These are phyloP conservation scores for Enteromius fasciolatus DNA, from an alignment of 2,797 vertebrate genomes.

Conservation along the genomic window DNA sequence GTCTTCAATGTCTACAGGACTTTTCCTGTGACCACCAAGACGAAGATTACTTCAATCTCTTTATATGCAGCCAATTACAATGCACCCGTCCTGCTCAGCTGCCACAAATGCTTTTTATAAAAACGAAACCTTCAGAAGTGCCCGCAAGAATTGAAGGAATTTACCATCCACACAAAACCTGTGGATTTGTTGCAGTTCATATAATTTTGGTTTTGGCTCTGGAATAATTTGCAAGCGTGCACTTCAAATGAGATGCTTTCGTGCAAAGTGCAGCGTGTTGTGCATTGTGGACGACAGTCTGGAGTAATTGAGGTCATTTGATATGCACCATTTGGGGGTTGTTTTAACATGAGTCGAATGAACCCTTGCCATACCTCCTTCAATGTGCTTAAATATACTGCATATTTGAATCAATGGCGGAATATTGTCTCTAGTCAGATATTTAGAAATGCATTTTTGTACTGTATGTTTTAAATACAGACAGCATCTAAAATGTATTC, in stretches of 20 bases:
- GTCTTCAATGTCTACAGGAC: constrained; percentile 53
- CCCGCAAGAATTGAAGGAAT: constrained; percentile 85
- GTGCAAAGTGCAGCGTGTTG: constrained; percentile 67
- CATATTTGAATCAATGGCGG: constrained; percentile 4
- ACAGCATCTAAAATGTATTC: background rate
- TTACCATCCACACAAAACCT: constrained; percentile 77
- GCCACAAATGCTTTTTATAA: constrained; percentile 77
- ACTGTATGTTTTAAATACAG: background rate
- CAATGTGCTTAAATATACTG: constrained; percentile 45
- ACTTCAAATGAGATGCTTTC: constrained; percentile 79
- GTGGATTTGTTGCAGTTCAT: constrained; percentile 86
- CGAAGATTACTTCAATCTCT: constrained; percentile 70
- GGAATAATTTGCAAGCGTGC: constrained; percentile 79
- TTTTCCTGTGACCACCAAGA: constrained; percentile 72
- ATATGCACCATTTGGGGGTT: constrained; percentile 73
- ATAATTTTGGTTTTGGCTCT: constrained; percentile 86
- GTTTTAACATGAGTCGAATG: constrained; percentile 62
- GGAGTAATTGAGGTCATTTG: constrained; percentile 74
- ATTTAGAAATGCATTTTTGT: background rate
- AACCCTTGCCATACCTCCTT: constrained; percentile 44
- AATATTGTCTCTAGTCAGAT: background rate
- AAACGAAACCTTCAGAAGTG: constrained; percentile 78
- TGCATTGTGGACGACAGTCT: constrained; percentile 65
- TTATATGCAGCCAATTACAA: constrained; percentile 69
- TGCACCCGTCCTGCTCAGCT: constrained; percentile 75